Evolutionary conservation across 2,797 vertebrate genomes (phyloP).

Genomic region (Etheostoma perlongum): DNA sequence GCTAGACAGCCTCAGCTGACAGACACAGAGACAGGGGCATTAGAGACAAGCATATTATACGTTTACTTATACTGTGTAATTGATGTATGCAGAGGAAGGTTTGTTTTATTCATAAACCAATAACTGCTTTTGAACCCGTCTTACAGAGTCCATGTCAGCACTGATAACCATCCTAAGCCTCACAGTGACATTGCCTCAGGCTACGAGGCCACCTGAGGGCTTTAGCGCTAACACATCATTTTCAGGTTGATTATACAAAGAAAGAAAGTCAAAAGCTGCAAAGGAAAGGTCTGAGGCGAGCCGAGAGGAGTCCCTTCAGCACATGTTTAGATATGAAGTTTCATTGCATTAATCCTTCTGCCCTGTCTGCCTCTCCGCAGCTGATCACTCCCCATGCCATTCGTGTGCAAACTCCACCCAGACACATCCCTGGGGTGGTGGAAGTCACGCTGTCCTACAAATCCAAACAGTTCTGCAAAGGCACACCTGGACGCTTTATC

Average conservation of each 20-base stretch:
- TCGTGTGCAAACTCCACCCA: constrained; percentile 95
- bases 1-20: constrained; percentile 69
- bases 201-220: constrained; percentile 76
- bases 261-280: constrained; percentile 70
- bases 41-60: constrained; percentile 59
- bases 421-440: constrained; percentile 93
- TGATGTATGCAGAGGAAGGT: constrained; percentile 64
- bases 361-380: constrained; percentile 76
- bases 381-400: constrained; percentile 98
- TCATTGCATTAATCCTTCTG: constrained; percentile 63
- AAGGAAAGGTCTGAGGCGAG: constrained; percentile 55
- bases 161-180: constrained; percentile 77
- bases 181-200: constrained; percentile 80
- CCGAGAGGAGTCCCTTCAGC: constrained; percentile 45
- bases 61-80: constrained; percentile 60
- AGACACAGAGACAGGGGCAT: constrained; percentile 69
- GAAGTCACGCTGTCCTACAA: constrained; percentile 99
- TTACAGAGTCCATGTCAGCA: constrained; percentile 71
- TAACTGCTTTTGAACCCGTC: constrained; percentile 76
- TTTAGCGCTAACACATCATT: constrained; percentile 68
- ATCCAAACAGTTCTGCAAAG: constrained; percentile 99
- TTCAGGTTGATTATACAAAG: constrained; percentile 76
- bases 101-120: constrained; percentile 80
- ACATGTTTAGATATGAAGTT: constrained; percentile 60
- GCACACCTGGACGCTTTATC: constrained; percentile 98